Conservation (phyloP, 1,140 invertebrate species). For the Calliphora vicina region DNA sequence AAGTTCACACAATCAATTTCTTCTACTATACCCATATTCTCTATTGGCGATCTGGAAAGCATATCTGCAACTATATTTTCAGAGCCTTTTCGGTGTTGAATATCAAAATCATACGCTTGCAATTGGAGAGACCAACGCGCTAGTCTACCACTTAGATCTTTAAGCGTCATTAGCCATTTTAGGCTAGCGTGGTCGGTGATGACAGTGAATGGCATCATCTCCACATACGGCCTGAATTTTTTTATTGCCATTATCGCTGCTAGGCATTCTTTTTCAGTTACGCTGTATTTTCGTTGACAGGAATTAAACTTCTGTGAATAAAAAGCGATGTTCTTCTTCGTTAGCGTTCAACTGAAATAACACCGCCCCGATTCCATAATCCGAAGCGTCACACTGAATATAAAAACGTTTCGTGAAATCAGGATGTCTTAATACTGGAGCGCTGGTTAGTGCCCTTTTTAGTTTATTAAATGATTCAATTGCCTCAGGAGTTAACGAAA, state of each 20-base stretch:
- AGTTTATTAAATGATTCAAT: neutral
- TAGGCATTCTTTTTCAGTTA: too few species aligned
- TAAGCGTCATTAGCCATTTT: constrained; percentile 64
- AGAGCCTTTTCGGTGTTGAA: neutral
- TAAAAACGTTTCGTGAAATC: neutral
- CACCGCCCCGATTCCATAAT: too few species aligned
- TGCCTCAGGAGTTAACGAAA: neutral
- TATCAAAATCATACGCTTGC: constrained; percentile 57
- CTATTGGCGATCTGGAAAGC: neutral
- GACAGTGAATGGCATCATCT: constrained; percentile 57
- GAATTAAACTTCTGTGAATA: constrained; percentile 32
- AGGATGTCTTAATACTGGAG: neutral
- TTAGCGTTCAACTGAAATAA: neutral
- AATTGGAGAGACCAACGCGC: constrained; percentile 64
- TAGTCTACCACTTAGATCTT: constrained; percentile 58
- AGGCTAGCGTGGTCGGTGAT: constrained; percentile 66
- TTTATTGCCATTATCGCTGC: neutral
- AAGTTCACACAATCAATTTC: too few species aligned
- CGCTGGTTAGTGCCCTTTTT: neutral
- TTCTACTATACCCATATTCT: too few species aligned
- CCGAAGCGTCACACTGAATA: too few species aligned
- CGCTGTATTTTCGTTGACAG: neutral
- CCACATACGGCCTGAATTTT: constrained; percentile 36
- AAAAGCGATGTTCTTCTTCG: neutral
- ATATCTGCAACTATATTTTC: neutral